These are phyloP conservation scores for Bubalus kerabau DNA, from an alignment of 2,113 vertebrate genomes.

Conservation along the genomic window DNA sequence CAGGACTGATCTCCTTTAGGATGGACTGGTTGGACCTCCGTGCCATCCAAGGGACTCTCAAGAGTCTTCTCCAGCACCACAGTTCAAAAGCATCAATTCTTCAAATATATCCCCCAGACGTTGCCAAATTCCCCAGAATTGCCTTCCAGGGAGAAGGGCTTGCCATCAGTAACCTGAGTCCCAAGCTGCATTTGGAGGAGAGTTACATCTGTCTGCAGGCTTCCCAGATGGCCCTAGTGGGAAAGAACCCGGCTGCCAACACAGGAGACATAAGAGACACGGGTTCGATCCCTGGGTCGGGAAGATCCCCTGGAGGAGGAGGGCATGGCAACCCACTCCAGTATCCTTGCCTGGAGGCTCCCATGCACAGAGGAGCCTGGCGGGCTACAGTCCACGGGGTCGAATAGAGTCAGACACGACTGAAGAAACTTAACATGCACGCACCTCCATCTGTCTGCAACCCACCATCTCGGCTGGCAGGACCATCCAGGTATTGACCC, in stretches of 20 bases:
- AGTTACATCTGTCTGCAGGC: rapidly evolving
- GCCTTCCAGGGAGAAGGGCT: not conserved
- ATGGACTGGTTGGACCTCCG: not conserved
- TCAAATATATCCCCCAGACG: not conserved
- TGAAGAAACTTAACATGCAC: not conserved
- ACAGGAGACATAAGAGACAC: not conserved
- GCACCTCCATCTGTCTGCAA: rapidly evolving
- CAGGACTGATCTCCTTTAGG: not conserved
- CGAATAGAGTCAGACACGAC: not conserved
- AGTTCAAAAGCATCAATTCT: not conserved
- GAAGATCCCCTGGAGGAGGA: not conserved
- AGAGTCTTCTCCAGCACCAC: not conserved
- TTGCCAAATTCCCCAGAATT: rapidly evolving
- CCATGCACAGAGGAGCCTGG: not conserved
- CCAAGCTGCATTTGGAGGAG: rapidly evolving
- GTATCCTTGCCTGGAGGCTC: not conserved
- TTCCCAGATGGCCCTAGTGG: not conserved
- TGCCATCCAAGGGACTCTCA: not conserved
- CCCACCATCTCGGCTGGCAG: rapidly evolving
- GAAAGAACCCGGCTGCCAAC: not conserved
- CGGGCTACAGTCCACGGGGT: rapidly evolving
- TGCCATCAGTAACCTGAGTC: rapidly evolving
- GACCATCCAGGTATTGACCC: rapidly evolving
- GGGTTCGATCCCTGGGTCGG: not conserved
- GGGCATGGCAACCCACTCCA: not conserved